These are phyloP conservation scores for Phania funesta DNA, from an alignment of 2,888 invertebrate genomes.

Conservation along the genomic window DNA sequence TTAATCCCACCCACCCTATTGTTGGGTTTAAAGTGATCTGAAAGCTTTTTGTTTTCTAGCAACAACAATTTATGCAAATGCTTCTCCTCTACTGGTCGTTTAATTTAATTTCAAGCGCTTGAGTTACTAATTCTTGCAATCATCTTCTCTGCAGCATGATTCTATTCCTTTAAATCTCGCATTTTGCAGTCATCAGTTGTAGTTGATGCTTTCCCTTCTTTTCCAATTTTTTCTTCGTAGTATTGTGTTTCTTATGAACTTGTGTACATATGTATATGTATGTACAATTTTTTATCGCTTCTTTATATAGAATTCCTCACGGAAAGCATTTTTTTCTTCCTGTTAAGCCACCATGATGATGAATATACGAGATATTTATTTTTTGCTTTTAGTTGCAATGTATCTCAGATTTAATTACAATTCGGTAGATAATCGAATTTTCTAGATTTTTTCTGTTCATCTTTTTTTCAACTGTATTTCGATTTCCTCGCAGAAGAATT, in stretches of 20 bases:
- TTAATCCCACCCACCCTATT: too few relatives aligned
- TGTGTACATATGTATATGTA: too few relatives aligned
- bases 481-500: slow-evolving; percentile 72
- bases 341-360: slow-evolving; percentile 32
- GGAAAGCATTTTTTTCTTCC: slow-evolving; percentile 21
- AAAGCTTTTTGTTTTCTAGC: too few relatives aligned
- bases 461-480: slow-evolving; percentile 75
- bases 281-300: slow-evolving; percentile 38
- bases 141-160: background rate
- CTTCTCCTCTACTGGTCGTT: too few relatives aligned
- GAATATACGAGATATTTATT: slow-evolving; percentile 30
- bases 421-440: slow-evolving; percentile 79
- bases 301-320: slow-evolving; percentile 21
- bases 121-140: too few relatives aligned
- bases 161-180: slow-evolving; percentile 9
- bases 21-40: too few relatives aligned
- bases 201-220: slow-evolving; percentile 30
- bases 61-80: too few relatives aligned
- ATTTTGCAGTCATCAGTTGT: slow-evolving; percentile 1
- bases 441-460: slow-evolving; percentile 55
- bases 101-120: too few relatives aligned
- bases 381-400: slow-evolving; percentile 57
- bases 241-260: slow-evolving; percentile 45
- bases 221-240: background rate
- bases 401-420: slow-evolving; percentile 77